Conservation (phyloP, 2,113 vertebrate genomes). For the Mus pahari region DNA sequence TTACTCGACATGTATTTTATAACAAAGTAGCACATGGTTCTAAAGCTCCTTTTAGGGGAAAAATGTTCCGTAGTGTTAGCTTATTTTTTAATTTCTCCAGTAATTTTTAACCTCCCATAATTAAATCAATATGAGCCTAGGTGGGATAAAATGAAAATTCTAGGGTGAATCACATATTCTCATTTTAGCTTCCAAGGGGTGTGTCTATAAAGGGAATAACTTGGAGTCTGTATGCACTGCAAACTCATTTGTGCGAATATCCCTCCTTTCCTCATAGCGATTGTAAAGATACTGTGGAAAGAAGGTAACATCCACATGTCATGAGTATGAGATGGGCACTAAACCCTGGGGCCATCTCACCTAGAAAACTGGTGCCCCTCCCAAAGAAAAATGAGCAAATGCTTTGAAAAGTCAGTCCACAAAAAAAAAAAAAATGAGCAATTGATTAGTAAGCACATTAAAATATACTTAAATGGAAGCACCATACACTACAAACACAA, state of each 20-base stretch:
- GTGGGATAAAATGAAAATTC: conserved; percentile 25
- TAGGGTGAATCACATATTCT: conserved; percentile 37
- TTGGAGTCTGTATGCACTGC: not conserved
- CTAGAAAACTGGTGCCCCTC: not conserved
- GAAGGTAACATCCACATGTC: not conserved
- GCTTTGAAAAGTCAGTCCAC: not conserved
- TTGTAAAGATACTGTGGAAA: not conserved
- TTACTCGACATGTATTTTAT: conserved; percentile 26
- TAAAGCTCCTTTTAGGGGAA: conserved; percentile 41
- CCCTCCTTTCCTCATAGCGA: not conserved
- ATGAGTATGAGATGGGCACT: not conserved
- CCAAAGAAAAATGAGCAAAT: not conserved
- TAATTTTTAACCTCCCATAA: conserved; percentile 51
- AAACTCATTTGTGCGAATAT: not conserved
- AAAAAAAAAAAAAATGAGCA: not conserved
- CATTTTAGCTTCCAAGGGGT: conserved; percentile 33
- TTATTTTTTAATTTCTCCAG: conserved; percentile 50
- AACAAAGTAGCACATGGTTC: conserved; percentile 33
- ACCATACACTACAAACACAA: not conserved
- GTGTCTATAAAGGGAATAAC: not conserved
- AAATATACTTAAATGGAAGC: not conserved
- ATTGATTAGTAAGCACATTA: not conserved
- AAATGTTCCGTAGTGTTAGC: not conserved
- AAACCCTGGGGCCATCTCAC: not conserved
- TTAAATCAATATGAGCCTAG: conserved; percentile 63